Conservation (phyloP, 2,113 vertebrate genomes). For the Nicator chloris region DNA sequence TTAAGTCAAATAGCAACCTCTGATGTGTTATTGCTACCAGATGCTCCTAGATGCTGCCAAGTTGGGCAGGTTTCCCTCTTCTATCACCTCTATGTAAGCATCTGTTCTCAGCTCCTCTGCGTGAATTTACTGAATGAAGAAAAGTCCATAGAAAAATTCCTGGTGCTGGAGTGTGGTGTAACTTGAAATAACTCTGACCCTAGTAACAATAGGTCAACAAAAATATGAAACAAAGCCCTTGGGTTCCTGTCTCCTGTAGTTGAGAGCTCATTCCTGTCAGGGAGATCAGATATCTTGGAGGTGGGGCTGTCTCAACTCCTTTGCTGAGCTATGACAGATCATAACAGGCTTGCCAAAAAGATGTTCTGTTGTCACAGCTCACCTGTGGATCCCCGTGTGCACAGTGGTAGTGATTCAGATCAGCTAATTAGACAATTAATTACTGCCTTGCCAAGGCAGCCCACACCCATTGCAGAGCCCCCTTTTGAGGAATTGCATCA, state of each 20-base stretch:
- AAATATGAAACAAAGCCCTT: background rate
- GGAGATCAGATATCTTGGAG: background rate
- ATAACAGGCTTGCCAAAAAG: background rate
- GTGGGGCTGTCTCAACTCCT: background rate
- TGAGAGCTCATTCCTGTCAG: background rate
- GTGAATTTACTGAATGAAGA: background rate
- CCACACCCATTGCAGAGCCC: background rate
- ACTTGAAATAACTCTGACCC: background rate
- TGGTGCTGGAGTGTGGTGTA: background rate
- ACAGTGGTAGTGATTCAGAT: background rate
- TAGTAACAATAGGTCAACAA: background rate
- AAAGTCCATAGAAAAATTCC: background rate
- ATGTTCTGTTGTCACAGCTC: background rate
- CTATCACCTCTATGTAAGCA: background rate
- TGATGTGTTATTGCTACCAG: conserved; percentile 4
- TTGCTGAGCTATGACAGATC: background rate
- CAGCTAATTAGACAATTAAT: background rate
- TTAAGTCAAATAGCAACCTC: background rate
- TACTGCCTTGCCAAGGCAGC: background rate
- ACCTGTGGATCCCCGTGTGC: background rate
- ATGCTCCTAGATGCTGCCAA: background rate
- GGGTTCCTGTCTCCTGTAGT: background rate
- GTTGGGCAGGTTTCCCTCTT: background rate
- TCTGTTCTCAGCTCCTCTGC: background rate
- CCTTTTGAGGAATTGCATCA: background rate